Base-by-base conservation (phyloP, 1,140 invertebrate genomes). In the Calephelis nemesis region DNA sequence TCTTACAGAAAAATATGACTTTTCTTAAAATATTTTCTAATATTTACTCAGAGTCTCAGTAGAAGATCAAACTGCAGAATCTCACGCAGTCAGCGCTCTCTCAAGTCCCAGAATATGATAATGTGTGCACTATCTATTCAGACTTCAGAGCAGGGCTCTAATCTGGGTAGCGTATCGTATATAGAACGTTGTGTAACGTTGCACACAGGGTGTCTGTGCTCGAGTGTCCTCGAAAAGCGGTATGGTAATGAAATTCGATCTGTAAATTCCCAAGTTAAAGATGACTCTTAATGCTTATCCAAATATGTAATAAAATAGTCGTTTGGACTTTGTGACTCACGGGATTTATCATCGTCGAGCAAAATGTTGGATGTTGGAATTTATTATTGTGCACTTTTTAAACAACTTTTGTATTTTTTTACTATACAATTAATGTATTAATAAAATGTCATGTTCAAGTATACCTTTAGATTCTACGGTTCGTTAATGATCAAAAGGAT, bases 281-380 rank as follows among this genome's bases (percentile, higher is more conserved):
- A 89, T 83, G 87, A 84, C 81, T 82, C 83, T 85, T 87, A 89
- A 83, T 86, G 83, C 75, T 75, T 79, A 82, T 83, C 83, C 84
- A 83, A 87, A 85, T 89, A 83, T 77, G 79, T 84, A 74, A 82
- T 84, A 85, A 85, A 85, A 83, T 86, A 82, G 75, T 73, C 68
- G 63, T 54, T 54, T 19, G 9, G 19, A 54, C 13, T 30, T 54
- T 1, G 52, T 62, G 10, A 62, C 62, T 62, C 62, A 42, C 42
- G 8, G 39, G 19, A 39, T 62, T 39, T 62, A 30, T 9, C n/a
- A 42, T 10, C 12, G 62, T 62, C 40, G 42, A 62, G 13, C 62
- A 52, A 7, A 30, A 30, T 30, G 30, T 30, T 30, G 30, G 30
- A 30, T 30, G 30, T 30, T 30, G 30, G 30, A 30, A 30, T 30